These are phyloP conservation scores for Aporrectodea caliginosa DNA, from an alignment of 1,140 invertebrate species.

Conservation along the genomic window DNA sequence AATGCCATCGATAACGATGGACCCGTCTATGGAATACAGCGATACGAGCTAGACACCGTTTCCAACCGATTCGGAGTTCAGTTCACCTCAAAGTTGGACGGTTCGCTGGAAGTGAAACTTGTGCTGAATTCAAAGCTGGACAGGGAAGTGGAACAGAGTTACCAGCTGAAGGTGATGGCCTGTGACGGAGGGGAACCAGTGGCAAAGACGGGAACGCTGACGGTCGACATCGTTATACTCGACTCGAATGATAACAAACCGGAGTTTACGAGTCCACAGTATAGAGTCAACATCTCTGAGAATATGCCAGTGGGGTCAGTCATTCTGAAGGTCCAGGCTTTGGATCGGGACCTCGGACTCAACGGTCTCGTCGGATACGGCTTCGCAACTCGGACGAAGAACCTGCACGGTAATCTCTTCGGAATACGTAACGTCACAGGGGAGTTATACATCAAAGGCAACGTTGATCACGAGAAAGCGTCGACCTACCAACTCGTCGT, in stretches of 20 bases:
- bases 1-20: slow-evolving; percentile 81
- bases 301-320: slow-evolving; percentile 57
- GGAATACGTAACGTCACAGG: slow-evolving; percentile 38
- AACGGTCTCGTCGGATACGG: slow-evolving; percentile 66
- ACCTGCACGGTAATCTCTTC: slow-evolving; percentile 36
- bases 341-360: slow-evolving; percentile 2
- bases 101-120: slow-evolving; percentile 15
- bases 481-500: slow-evolving; percentile 41
- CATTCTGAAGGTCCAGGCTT: slow-evolving; percentile 60
- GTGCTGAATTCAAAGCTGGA: slow-evolving; percentile 66
- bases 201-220: slow-evolving; percentile 78
- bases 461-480: slow-evolving; percentile 39
- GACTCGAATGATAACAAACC: slow-evolving; percentile 80
- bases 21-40: slow-evolving; percentile 81
- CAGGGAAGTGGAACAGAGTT: slow-evolving; percentile 71
- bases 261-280: slow-evolving; percentile 18
- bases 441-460: slow-evolving; percentile 29
- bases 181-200: slow-evolving; percentile 79
- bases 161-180: slow-evolving; percentile 76
- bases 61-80: neutral
- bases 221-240: slow-evolving; percentile 69
- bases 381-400: slow-evolving; percentile 28
- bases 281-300: slow-evolving; percentile 27
- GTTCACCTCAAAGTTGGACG: slow-evolving; percentile 5
- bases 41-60: slow-evolving; percentile 65